A percentile compares a stretch with the other conserved stretches of the same genome.
These are phyloP conservation scores for Sarcophaga carnaria DNA, from an alignment of 2,888 invertebrate species.

Conservation along the genomic window DNA sequence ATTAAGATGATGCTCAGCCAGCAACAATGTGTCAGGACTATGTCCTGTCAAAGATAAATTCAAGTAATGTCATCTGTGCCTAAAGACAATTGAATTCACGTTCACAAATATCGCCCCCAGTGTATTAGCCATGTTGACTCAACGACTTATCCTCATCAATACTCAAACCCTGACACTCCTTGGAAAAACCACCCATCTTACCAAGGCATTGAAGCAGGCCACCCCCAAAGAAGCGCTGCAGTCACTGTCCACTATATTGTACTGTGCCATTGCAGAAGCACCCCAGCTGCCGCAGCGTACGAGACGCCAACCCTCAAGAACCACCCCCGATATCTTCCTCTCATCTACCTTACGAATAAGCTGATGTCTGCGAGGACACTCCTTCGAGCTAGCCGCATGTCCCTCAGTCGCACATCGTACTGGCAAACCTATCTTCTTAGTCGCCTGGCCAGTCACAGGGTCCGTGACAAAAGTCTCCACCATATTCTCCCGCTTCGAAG, in stretches of 20 bases:
- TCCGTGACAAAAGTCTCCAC: background rate
- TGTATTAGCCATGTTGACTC: background rate
- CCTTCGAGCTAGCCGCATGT: background rate
- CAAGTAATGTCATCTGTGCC: background rate
- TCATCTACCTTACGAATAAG: background rate
- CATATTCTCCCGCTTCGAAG: background rate
- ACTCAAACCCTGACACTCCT: background rate
- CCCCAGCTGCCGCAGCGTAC: no score
- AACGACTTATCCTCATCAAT: slow-evolving; percentile 1
- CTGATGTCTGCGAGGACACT: no score
- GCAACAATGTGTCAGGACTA: no score
- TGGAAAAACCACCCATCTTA: background rate
- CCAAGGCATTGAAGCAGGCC: no score
- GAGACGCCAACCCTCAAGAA: background rate
- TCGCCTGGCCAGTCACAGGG: background rate
- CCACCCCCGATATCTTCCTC: background rate
- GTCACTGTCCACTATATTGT: background rate
- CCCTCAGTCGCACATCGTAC: background rate
- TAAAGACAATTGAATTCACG: no score
- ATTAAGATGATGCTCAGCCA: background rate
- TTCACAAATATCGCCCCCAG: no score
- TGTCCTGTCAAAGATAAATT: background rate
- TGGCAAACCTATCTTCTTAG: background rate
- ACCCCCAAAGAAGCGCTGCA: background rate
- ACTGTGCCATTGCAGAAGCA: background rate